A percentile compares a stretch with the other conserved stretches of the same genome.
These are phyloP conservation scores for Sebastiscus albofasciatus DNA, from an alignment of 2,797 vertebrate genomes.

Conservation along the genomic window DNA sequence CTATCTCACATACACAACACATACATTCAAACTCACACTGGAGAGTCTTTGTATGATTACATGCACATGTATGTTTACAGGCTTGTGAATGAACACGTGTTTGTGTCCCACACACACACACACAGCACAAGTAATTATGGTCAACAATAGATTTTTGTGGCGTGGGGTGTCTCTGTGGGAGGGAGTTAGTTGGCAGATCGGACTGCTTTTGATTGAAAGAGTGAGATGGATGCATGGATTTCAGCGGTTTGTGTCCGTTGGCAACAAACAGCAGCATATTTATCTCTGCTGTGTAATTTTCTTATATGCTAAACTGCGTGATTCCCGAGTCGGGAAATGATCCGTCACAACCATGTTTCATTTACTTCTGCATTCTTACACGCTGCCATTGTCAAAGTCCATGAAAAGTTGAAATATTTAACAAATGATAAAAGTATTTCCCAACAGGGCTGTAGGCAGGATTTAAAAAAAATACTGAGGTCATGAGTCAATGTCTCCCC, in stretches of 20 bases:
- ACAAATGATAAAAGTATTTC: neutral
- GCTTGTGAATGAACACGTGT: neutral
- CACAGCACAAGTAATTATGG: conserved; percentile 35
- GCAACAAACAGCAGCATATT: conserved; percentile 28
- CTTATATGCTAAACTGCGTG: conserved; percentile 1
- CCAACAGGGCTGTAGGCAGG: neutral
- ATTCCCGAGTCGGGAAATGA: neutral
- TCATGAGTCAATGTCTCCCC: neutral
- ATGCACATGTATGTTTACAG: conserved; percentile 35
- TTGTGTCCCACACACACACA: conserved; percentile 14
- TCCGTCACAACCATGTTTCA: neutral
- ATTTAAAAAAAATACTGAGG: neutral
- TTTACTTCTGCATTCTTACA: conserved; percentile 15
- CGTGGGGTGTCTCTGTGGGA: conserved; percentile 27
- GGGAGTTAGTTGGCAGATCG: conserved; percentile 18
- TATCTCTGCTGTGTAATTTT: conserved; percentile 28
- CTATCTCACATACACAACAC: conserved; percentile 8
- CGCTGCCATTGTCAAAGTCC: neutral
- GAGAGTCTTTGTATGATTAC: conserved; percentile 21
- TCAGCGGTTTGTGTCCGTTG: conserved; percentile 24
- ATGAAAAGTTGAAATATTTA: neutral
- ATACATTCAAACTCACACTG: conserved; percentile 11
- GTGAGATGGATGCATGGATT: conserved; percentile 17
- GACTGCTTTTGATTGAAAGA: conserved; percentile 31
- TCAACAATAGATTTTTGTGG: conserved; percentile 38